Base-by-base conservation (phyloP, 2,113 vertebrate species). In the Phrynosoma blainvillii region DNA sequence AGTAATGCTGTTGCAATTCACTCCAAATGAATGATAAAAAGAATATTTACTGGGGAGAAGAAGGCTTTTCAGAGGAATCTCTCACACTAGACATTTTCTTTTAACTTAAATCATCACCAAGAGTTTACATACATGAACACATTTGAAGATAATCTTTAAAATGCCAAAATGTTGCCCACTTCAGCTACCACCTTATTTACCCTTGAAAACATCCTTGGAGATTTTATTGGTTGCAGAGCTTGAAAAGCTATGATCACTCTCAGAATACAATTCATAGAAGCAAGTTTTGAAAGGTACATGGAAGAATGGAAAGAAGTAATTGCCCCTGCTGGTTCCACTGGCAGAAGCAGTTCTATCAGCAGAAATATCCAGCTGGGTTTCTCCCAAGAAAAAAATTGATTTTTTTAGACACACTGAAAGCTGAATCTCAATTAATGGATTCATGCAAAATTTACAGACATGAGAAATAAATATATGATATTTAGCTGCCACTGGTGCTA, bases 1-100 rank as follows among this genome's bases (percentile, higher is more conserved):
- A 71, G 21, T 52, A 85, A 74, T 75, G 84, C 71, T 75, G 75
- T 13, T 85, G 7, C 54, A 84, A 75, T 84, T 85, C 68, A 5
- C 0, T 70, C 27, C 27, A 78, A 89, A 89, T 56, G 70, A n/a
- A 85, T 84, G 40, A 8, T 70, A 36, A 27, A 82, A 75, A 40
- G 54, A 87, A 75, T 1, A 87, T 27, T 91, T 56, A 52, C 11
- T 20, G 40, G 30, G 54, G 83, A 76, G 54, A 62, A 76, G 54
- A 62, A 62, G 16, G 14, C 56, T 59, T 59, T 75, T 32, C n/a
- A 84, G 52, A 59, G 74, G 70, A 75, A 62, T n/a, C 47, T 74
- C 70, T 84, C 42, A 6, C 30, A 36, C 25, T 14, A 83, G 27
- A 10, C 40, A 52, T 71, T 30, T 82, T 83, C 47, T 30, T 84